Percentiles rank a stretch among this genome's conserved stretches.
phyloP scores from a whole-genome alignment of 2,113 vertebrate genomes.

The Menura novaehollandiae region DNA sequence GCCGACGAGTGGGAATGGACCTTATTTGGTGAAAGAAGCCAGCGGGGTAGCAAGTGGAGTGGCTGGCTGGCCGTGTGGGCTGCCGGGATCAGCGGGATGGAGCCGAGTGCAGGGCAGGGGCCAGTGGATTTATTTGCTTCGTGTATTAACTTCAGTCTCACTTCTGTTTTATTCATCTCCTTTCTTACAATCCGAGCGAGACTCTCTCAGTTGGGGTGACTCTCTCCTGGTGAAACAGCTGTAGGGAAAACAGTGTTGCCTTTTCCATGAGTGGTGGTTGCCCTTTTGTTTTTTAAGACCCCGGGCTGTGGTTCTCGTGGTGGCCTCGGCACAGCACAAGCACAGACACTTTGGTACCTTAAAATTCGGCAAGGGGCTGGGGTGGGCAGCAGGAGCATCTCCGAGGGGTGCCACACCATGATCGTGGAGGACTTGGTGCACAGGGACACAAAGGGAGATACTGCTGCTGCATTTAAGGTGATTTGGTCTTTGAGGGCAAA shows the following conservation, averaged over 20 bases:
- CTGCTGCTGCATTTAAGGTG: background rate
- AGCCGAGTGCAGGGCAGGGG: background rate
- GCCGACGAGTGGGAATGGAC: background rate
- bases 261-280: background rate
- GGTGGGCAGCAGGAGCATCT: background rate
- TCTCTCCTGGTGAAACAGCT: fast-evolving
- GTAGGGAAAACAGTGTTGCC: background rate
- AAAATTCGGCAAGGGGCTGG: background rate
- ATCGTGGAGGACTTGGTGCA: background rate
- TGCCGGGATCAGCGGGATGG: background rate
- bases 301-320: background rate
- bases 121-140: background rate
- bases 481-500: background rate
- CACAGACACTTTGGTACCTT: background rate
- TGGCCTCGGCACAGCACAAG: background rate
- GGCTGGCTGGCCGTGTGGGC: background rate
- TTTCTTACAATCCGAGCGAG: background rate
- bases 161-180: background rate
- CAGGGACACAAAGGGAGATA: background rate
- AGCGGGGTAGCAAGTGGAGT: background rate
- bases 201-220: background rate
- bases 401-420: background rate
- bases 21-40: conserved; percentile 42
- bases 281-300: background rate
- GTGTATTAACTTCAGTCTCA: background rate